phyloP scores from a whole-genome alignment of 2,797 vertebrate species.

The Poeciliopsis paucimaculata region DNA sequence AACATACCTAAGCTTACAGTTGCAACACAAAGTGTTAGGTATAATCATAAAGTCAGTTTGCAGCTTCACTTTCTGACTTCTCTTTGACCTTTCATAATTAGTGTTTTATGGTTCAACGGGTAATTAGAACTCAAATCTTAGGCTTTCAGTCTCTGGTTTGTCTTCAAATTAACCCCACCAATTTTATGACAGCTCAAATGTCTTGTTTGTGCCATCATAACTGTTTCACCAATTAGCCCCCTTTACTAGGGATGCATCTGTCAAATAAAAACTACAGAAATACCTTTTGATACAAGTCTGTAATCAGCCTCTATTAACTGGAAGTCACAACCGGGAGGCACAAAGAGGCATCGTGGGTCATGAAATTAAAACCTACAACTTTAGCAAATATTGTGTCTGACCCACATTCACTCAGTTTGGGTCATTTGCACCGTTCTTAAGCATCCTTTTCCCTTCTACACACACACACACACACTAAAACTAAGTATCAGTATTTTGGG shows the following conservation, averaged over 20 bases:
- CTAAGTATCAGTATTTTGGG: constrained; percentile 53
- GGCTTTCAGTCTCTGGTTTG: neutral
- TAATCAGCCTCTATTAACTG: neutral
- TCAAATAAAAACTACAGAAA: neutral
- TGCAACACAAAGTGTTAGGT: neutral
- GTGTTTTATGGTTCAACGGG: neutral
- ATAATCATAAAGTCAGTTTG: neutral
- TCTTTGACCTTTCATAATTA: neutral
- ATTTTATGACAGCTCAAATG: neutral
- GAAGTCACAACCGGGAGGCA: neutral
- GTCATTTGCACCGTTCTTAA: constrained; percentile 58
- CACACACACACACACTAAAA: constrained; percentile 14
- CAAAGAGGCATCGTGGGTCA: neutral
- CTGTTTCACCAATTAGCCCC: neutral
- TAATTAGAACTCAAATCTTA: neutral
- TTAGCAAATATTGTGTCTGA: constrained; percentile 51
- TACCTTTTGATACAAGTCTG: neutral
- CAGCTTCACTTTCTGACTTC: neutral
- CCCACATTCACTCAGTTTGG: constrained; percentile 77
- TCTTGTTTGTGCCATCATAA: constrained; percentile 8
- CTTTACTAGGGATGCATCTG: neutral
- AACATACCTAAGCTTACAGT: neutral
- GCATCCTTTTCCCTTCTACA: constrained; percentile 22
- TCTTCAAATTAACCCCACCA: constrained; percentile 6
- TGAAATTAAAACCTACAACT: neutral